Conservation (phyloP, 2,113 vertebrate species). For the Clarias magur region DNA sequence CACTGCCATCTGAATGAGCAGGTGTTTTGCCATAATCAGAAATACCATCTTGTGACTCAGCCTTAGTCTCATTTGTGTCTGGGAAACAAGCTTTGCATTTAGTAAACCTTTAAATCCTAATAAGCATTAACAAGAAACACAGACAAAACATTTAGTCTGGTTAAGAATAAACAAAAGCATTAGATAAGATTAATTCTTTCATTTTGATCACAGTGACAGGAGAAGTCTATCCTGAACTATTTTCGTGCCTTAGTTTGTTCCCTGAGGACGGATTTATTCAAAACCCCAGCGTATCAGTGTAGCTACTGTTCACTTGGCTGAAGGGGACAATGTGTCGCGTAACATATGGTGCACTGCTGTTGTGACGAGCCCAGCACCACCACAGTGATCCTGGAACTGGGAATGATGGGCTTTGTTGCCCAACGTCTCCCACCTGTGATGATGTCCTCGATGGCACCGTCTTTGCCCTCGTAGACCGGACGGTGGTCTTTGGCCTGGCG, state of each 20-base stretch:
- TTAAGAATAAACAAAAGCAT: conserved; percentile 29
- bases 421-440: conserved; percentile 84
- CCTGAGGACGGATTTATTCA: conserved; percentile 32
- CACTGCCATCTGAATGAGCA: neutral
- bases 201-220: conserved; percentile 33
- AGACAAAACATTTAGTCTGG: neutral
- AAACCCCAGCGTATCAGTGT: conserved; percentile 10
- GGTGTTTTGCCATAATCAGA: neutral
- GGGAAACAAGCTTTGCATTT: neutral
- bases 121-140: neutral
- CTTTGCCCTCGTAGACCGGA: conserved; percentile 95
- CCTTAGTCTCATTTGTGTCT: neutral
- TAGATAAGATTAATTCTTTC: conserved; percentile 30
- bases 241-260: neutral
- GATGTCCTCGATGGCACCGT: conserved; percentile 96
- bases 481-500: conserved; percentile 94
- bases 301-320: conserved; percentile 41
- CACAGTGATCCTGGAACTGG: conserved; percentile 64
- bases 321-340: conserved; percentile 63
- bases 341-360: conserved; percentile 72
- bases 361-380: conserved; percentile 69
- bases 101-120: neutral
- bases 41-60: neutral
- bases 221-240: neutral
- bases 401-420: conserved; percentile 36